Conservation (phyloP, 2,888 invertebrate genomes). For the Erebia epiphron region DNA sequence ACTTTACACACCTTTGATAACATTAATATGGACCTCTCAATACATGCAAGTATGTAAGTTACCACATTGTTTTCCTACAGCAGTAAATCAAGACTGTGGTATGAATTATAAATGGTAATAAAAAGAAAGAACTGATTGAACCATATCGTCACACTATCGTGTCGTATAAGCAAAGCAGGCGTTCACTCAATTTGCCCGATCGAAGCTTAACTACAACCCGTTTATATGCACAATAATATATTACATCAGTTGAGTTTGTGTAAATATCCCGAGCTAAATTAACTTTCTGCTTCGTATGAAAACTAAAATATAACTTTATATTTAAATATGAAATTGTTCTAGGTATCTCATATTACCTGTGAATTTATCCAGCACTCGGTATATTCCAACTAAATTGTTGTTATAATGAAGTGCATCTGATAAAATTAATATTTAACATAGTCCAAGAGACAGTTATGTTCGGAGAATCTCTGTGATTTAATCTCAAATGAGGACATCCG, state of each 20-base stretch:
- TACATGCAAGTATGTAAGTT: too few species aligned
- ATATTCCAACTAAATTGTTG: conserved; percentile 1
- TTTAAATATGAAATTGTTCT: neutral
- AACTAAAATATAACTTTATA: conserved; percentile 27
- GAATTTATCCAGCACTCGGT: neutral
- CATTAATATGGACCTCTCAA: too few species aligned
- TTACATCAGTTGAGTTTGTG: conserved; percentile 36
- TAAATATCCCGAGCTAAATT: conserved; percentile 40
- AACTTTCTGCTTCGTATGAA: conserved; percentile 34
- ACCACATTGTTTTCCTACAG: too few species aligned
- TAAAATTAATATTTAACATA: conserved; percentile 14
- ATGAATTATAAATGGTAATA: neutral
- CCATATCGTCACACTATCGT: conserved; percentile 38
- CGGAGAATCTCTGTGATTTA: too few species aligned
- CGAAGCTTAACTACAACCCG: conserved; percentile 73
- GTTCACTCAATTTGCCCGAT: conserved; percentile 49
- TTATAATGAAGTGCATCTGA: conserved; percentile 15
- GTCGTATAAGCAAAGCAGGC: conserved; percentile 44
- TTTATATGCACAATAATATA: conserved; percentile 57
- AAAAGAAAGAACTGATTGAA: neutral
- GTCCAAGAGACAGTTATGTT: neutral
- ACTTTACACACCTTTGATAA: too few species aligned
- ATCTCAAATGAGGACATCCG: too few species aligned
- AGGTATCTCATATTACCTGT: conserved; percentile 9
- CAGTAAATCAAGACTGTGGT: too few species aligned